These are phyloP conservation scores for Fistularia tabacaria DNA, from an alignment of 2,797 vertebrate genomes.

Conservation along the genomic window DNA sequence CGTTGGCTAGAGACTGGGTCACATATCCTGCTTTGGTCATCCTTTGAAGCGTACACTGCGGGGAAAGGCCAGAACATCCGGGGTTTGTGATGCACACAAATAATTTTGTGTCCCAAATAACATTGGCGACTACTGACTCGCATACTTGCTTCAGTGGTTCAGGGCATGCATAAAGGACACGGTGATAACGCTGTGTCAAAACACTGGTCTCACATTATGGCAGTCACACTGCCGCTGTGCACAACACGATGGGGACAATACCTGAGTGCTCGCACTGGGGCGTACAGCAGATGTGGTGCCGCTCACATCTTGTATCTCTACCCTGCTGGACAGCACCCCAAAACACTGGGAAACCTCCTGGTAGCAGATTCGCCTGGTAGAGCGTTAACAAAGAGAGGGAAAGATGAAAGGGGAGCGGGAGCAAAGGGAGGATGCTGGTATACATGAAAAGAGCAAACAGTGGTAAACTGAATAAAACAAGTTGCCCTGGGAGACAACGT, in stretches of 20 bases:
- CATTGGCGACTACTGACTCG: background rate
- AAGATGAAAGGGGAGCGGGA: constrained; percentile 1
- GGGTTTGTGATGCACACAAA: background rate
- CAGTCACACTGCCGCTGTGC: background rate
- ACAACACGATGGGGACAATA: constrained; percentile 41
- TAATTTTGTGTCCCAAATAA: background rate
- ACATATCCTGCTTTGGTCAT: too few species aligned
- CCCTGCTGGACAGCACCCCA: constrained; percentile 91
- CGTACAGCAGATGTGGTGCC: constrained; percentile 89
- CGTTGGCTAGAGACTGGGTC: too few species aligned
- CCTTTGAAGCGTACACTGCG: too few species aligned
- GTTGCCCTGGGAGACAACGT: background rate
- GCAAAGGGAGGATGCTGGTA: background rate
- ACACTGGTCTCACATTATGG: constrained; percentile 10
- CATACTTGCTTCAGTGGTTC: too few species aligned
- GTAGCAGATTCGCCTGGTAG: constrained; percentile 92
- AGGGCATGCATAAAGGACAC: too few species aligned
- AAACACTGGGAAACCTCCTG: constrained; percentile 98
- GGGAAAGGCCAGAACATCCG: too few species aligned
- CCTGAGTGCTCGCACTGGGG: constrained; percentile 98
- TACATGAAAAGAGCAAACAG: constrained; percentile 18
- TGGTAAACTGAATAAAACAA: constrained; percentile 8
- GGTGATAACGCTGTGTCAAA: too few species aligned
- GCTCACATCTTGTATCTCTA: constrained; percentile 94
- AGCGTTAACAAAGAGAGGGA: constrained; percentile 1